These are phyloP conservation scores for Xerus rutilus DNA, from an alignment of 2,797 vertebrate genomes.

Conservation along the genomic window DNA sequence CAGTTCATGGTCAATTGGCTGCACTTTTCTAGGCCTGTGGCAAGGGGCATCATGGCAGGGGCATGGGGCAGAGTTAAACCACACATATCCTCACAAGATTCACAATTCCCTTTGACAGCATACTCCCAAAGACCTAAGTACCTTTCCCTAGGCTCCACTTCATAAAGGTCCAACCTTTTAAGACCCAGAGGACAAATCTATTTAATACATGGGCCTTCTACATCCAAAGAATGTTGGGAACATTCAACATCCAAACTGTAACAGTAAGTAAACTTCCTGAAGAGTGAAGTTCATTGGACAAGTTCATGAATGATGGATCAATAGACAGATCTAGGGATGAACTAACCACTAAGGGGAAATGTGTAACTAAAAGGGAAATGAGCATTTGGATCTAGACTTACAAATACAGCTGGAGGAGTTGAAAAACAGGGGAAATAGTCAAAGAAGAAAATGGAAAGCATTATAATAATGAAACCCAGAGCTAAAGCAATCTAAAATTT, in stretches of 20 bases:
- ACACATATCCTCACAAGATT: no score
- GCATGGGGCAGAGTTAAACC: not conserved
- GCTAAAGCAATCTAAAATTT: not conserved
- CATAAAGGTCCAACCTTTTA: not conserved
- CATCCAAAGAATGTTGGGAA: no score
- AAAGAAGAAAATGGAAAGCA: not conserved
- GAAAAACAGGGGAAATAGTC: not conserved
- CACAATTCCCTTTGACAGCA: no score
- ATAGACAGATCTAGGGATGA: not conserved
- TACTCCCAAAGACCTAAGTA: no score
- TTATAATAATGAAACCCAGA: not conserved
- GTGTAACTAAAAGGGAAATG: not conserved
- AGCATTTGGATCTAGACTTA: not conserved
- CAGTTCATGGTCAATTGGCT: not conserved
- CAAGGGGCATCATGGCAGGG: not conserved
- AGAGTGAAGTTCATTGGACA: not conserved
- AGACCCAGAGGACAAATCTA: not conserved
- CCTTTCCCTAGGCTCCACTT: not conserved
- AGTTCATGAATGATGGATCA: not conserved
- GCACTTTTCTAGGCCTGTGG: not conserved
- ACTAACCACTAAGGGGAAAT: not conserved
- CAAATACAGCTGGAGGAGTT: not conserved
- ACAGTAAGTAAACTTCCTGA: not conserved
- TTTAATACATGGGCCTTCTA: not conserved
- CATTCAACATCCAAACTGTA: not conserved